phyloP scores from a whole-genome alignment of 2,888 invertebrate genomes.

The Hypolimnas misippus region DNA sequence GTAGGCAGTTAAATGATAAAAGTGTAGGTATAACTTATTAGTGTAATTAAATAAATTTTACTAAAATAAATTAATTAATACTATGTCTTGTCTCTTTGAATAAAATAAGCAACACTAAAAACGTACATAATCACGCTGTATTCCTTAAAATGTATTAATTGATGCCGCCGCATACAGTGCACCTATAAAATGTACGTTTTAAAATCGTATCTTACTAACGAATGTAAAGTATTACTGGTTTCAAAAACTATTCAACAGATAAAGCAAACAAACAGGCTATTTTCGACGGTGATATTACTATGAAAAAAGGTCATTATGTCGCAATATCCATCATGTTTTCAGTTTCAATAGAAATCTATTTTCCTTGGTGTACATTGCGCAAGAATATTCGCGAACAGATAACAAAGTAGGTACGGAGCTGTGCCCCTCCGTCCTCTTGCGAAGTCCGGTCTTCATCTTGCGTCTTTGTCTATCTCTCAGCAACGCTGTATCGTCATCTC shows the following conservation, averaged over 20 bases:
- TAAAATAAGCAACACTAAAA: slow-evolving; percentile 43
- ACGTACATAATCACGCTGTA: slow-evolving; percentile 43
- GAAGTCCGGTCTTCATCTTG: slow-evolving; percentile 67
- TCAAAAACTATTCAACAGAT: slow-evolving; percentile 23
- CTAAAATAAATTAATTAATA: slow-evolving; percentile 13
- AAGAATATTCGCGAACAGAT: slow-evolving; percentile 82
- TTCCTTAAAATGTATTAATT: slow-evolving; percentile 47
- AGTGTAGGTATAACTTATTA: slow-evolving; percentile 26
- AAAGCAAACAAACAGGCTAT: slow-evolving; percentile 39
- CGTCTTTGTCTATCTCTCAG: slow-evolving; percentile 57
- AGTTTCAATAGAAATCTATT: slow-evolving; percentile 67
- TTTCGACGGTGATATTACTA: slow-evolving; percentile 38
- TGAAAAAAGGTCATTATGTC: slow-evolving; percentile 44
- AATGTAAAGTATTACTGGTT: slow-evolving; percentile 44
- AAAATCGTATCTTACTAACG: slow-evolving; percentile 50
- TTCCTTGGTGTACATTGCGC: slow-evolving; percentile 75
- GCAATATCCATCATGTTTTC: slow-evolving; percentile 50
- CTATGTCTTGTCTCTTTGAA: slow-evolving; percentile 48
- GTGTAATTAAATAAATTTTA: not conserved
- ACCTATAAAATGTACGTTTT: slow-evolving; percentile 40
- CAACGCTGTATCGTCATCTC: slow-evolving; percentile 51
- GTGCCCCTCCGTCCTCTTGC: slow-evolving; percentile 78
- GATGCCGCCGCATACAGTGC: slow-evolving; percentile 69
- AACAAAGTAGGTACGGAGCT: slow-evolving; percentile 67
- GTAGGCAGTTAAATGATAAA: not conserved